Evolutionary conservation across 2,113 vertebrate genomes (phyloP), one percentile per base, ranked within the genome.

Genomic region (Drymodes brunneopygia): DNA sequence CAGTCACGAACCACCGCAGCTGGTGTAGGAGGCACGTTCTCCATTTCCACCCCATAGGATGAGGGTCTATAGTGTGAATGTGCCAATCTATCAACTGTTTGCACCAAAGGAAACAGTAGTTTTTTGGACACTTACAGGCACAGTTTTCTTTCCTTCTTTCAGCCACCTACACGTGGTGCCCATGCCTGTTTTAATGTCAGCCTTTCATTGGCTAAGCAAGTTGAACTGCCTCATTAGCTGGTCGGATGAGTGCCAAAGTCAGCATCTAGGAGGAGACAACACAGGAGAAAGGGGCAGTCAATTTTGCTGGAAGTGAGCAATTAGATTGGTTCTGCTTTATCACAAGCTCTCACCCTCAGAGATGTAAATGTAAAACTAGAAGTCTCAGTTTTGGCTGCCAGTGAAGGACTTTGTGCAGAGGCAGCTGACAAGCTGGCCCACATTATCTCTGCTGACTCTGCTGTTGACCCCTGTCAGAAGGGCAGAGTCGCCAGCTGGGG

Each of bases 391-490:
- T 81, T 58, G 16, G 6, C 72, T 95, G 91, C 67, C 88, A 78
- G 86, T 0, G 1, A 90, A 95, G 82, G 94, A 81, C 88, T 93
- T 90, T 56, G 64, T 90, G 75, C 60, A 62, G 80, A 83, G 91
- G 72, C 54, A 81, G 88, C 90, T 96, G 95, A 94, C 91, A 86
- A 83, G 91, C 8, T 4, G 75, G 56, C 33, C 82, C 0, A 2
- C 38, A 44, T 93, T 93, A 36, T 81, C 86, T 93, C 88, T 90
- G 72, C 95, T 95, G 96, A 86, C 95, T 96, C 95, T 70, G 74
- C 67, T 83, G 51, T 56, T 84, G 96, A 94, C 88, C 95, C 81
- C 82, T 95, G 94, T 93, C 94, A 95, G 88, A 92, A 96, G 75
- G 91, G 72, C 92, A 94, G 67, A 88, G 47, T 65, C 4, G 0